Conservation (phyloP, 2,888 invertebrate species). For the Scaptomyza cyrtandrae region DNA sequence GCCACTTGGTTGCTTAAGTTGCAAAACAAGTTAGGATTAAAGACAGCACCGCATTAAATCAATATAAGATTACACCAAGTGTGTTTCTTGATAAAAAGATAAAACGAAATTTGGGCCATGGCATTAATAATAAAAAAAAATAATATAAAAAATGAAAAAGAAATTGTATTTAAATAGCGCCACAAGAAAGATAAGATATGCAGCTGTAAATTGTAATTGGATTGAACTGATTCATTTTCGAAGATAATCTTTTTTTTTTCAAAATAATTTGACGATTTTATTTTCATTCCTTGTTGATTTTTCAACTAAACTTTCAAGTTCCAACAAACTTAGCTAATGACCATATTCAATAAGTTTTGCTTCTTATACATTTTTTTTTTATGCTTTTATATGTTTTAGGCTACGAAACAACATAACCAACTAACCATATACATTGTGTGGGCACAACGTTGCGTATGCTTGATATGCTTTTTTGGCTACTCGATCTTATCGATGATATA, state of each 20-base stretch:
- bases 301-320: too few relatives aligned
- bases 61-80: slow-evolving; percentile 20
- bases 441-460: slow-evolving; percentile 64
- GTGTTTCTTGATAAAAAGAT: slow-evolving; percentile 18
- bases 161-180: slow-evolving; percentile 2
- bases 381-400: not conserved
- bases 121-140: not conserved
- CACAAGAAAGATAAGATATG: slow-evolving; percentile 20
- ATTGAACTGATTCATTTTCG: not conserved
- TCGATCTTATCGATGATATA: slow-evolving; percentile 65
- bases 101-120: slow-evolving; percentile 7
- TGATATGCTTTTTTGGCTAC: slow-evolving; percentile 54
- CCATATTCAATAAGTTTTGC: too few relatives aligned
- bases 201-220: not conserved
- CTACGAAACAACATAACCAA: not conserved
- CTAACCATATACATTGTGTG: not conserved
- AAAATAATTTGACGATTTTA: too few relatives aligned
- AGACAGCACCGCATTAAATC: slow-evolving; percentile 19
- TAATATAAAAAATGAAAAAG: not conserved
- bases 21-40: slow-evolving; percentile 34
- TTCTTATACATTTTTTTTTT: not conserved
- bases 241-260: not conserved
- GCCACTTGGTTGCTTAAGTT: slow-evolving; percentile 17
- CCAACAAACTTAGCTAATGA: too few relatives aligned
- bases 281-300: not conserved